A percentile compares a stretch with the other conserved stretches of the same genome.
phyloP scores from a whole-genome alignment of 35 echinoderm and acorn worm species.

The Holothuria glaberrima region DNA sequence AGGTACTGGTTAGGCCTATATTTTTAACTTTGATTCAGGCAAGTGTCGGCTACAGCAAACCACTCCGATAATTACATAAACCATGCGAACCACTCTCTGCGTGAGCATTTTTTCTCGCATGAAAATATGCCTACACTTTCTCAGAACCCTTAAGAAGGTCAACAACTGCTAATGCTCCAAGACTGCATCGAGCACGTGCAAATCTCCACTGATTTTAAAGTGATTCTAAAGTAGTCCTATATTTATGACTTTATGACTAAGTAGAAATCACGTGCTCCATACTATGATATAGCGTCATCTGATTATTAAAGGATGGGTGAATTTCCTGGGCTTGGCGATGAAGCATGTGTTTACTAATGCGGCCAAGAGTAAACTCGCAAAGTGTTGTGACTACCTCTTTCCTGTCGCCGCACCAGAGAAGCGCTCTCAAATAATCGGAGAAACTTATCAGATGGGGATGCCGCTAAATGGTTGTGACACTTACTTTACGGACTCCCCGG shows the following conservation, averaged over 20 bases:
- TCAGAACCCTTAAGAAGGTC: too few species aligned
- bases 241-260: background rate
- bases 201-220: too few species aligned
- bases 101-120: too few species aligned
- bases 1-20: too few species aligned
- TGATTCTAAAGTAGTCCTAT: too few species aligned
- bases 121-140: too few species aligned
- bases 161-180: too few species aligned
- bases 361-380: background rate
- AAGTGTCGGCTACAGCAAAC: too few species aligned
- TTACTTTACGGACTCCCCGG: slow-evolving; percentile 28
- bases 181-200: too few species aligned
- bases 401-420: background rate
- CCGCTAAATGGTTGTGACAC: slow-evolving; percentile 41
- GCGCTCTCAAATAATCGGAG: background rate
- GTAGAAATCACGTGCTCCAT: background rate
- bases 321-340: slow-evolving; percentile 28
- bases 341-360: background rate
- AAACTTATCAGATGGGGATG: slow-evolving; percentile 19
- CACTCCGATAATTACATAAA: too few species aligned
- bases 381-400: slow-evolving; percentile 12
- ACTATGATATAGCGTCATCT: background rate
- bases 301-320: background rate
- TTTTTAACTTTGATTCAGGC: too few species aligned
- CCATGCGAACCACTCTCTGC: too few species aligned